Conservation (phyloP, 2,113 vertebrate genomes). For the Galbula dea region DNA sequence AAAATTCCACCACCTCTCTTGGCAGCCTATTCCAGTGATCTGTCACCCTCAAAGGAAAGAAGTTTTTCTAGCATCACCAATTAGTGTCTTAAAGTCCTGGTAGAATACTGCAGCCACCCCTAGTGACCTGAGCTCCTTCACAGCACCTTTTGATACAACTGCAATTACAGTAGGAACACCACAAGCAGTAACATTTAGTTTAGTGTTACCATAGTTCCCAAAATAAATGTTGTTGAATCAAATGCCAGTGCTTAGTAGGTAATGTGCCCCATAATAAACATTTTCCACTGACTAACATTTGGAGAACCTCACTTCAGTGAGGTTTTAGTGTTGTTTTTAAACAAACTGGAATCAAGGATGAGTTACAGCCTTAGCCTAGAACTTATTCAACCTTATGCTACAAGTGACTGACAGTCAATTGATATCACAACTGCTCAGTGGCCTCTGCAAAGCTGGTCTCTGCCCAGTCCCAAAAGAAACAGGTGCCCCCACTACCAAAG, state of each 20-base stretch:
- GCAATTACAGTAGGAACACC: background rate
- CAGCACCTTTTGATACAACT: background rate
- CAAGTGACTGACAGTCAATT: background rate
- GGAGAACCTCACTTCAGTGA: background rate
- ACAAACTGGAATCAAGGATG: background rate
- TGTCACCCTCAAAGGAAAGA: too few species aligned
- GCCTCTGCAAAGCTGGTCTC: background rate
- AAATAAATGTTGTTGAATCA: background rate
- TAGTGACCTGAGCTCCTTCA: background rate
- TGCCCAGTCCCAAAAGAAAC: background rate
- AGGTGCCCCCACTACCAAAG: background rate
- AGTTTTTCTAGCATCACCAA: too few species aligned
- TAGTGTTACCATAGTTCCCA: background rate
- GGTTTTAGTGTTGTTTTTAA: background rate
- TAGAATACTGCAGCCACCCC: background rate
- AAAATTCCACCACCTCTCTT: too few species aligned
- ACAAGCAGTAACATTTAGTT: background rate
- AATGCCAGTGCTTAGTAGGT: fast-evolving
- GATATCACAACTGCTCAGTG: background rate
- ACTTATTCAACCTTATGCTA: background rate
- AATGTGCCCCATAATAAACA: background rate
- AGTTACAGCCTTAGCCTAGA: background rate
- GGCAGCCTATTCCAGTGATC: too few species aligned
- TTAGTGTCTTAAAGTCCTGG: background rate
- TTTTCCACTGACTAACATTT: background rate